A percentile compares a stretch with the other conserved stretches of the same genome.
These are phyloP conservation scores for Chymomyza costata DNA, from an alignment of 1,140 invertebrate genomes.

Conservation along the genomic window DNA sequence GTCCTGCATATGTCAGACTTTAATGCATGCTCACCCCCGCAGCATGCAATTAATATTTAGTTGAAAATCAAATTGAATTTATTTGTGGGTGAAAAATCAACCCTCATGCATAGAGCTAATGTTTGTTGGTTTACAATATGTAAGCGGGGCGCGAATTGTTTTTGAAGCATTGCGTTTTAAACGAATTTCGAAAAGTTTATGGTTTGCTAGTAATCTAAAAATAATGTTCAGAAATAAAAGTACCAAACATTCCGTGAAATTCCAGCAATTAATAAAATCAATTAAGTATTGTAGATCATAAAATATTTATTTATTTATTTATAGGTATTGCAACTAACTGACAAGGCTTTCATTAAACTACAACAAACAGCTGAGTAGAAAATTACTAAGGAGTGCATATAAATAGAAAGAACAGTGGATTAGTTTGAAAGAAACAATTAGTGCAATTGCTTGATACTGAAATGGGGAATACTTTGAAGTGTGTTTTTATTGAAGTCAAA, in stretches of 20 bases:
- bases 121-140: too few species aligned
- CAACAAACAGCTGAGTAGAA: background rate
- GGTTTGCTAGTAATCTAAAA: background rate
- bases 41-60: conserved; percentile 59
- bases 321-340: background rate
- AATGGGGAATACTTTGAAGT: too few species aligned
- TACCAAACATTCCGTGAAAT: background rate
- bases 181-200: background rate
- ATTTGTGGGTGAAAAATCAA: conserved; percentile 44
- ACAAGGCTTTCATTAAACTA: background rate
- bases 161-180: background rate
- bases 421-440: too few species aligned
- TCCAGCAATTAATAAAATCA: background rate
- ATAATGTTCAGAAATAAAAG: background rate
- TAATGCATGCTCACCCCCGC: conserved; percentile 4
- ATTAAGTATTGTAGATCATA: background rate
- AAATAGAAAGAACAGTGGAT: too few species aligned
- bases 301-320: background rate
- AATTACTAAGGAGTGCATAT: too few species aligned
- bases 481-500: too few species aligned
- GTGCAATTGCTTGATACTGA: too few species aligned
- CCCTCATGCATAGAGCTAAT: conserved; percentile 14
- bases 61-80: conserved; percentile 65
- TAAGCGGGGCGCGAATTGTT: too few species aligned
- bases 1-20: conserved; percentile 52